These are phyloP conservation scores for Nettapus auritus DNA, from an alignment of 2,113 vertebrate species.

Conservation along the genomic window DNA sequence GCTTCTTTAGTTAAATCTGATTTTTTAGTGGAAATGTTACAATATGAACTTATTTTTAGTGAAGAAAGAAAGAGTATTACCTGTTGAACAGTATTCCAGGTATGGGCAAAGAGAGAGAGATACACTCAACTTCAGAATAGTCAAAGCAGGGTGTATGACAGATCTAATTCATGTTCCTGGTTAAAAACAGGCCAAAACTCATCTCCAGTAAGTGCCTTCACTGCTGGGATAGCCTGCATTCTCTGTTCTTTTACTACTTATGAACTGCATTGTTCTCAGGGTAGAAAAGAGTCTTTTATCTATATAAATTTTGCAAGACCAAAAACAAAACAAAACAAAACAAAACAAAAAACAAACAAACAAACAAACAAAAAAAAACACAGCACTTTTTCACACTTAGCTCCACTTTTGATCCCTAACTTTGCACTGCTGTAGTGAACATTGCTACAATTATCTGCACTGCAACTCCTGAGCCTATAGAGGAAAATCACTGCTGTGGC, in stretches of 20 bases:
- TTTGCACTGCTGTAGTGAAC: not conserved
- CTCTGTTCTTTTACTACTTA: not conserved
- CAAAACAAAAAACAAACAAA: no score
- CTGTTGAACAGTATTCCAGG: not conserved
- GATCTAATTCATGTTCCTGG: not conserved
- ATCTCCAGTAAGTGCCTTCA: fast-evolving
- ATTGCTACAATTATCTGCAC: not conserved
- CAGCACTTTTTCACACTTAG: not conserved
- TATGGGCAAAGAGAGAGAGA: not conserved
- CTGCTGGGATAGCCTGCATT: not conserved
- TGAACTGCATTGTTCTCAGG: not conserved
- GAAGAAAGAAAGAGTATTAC: not conserved
- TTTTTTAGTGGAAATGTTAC: not conserved
- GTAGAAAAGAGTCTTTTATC: not conserved
- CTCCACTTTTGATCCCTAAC: not conserved
- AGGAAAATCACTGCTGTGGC: not conserved
- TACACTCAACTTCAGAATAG: not conserved
- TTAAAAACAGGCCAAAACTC: not conserved
- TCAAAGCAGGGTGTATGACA: not conserved
- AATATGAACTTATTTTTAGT: not conserved
- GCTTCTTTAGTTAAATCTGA: not conserved
- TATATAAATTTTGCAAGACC: not conserved
- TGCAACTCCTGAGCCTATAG: not conserved
- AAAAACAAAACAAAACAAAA: not conserved
- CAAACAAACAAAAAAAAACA: not conserved